A percentile compares a stretch with the other conserved stretches of the same genome.
Evolutionary conservation across 2,113 vertebrate genomes (phyloP).

Genomic region (Rallus limicola): DNA sequence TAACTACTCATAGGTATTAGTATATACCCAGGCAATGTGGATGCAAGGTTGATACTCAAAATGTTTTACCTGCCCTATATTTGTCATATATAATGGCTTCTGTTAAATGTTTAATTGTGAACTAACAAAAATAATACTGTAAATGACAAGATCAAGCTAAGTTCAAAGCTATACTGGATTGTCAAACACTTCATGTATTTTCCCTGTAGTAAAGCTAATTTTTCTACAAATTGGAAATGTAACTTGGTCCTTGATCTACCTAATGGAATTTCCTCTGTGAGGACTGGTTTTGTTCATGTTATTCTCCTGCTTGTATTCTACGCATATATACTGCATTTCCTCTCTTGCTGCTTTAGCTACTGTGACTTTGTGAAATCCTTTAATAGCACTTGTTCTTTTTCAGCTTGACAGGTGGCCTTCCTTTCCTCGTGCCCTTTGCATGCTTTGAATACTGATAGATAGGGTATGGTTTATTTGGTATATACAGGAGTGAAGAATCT

Average conservation of each 20-base stretch:
- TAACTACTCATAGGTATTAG: not conserved
- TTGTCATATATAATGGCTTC: not conserved
- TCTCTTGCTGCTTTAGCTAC: constrained; percentile 13
- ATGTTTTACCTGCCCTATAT: not conserved
- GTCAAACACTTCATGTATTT: not conserved
- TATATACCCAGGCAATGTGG: not conserved
- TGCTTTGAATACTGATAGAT: constrained; percentile 8
- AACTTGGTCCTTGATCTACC: not conserved
- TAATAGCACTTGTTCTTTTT: constrained; percentile 41
- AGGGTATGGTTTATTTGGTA: not conserved
- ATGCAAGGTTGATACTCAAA: not conserved
- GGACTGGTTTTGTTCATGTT: not conserved
- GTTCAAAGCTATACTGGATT: not conserved
- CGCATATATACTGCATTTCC: not conserved
- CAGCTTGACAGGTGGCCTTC: constrained; percentile 24
- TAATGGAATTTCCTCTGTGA: not conserved
- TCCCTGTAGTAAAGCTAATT: not conserved
- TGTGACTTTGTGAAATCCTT: constrained; percentile 40
- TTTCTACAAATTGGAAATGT: constrained; percentile 3
- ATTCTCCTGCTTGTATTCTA: constrained; percentile 15
- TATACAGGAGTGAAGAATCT: not conserved
- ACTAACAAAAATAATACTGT: not conserved
- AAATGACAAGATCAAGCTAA: not conserved
- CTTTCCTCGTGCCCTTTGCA: not conserved
- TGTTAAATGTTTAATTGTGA: not conserved